Conservation (phyloP, 2,888 invertebrate genomes). For the Caenorhabditis angaria region DNA sequence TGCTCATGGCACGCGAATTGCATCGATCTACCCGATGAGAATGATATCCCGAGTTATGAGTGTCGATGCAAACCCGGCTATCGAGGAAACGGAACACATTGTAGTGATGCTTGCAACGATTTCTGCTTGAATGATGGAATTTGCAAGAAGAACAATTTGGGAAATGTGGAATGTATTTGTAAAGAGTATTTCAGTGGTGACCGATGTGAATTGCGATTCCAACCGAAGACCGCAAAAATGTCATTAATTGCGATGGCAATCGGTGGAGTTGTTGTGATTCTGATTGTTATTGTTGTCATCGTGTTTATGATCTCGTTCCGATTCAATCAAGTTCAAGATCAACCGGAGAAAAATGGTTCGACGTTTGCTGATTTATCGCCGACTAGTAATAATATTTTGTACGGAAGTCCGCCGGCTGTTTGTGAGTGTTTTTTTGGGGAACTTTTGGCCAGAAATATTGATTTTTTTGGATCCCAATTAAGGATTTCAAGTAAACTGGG, state of each 20-base stretch:
- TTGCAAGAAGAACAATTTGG: constrained; percentile 71
- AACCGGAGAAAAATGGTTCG: not conserved
- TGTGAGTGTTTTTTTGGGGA: constrained; percentile 22
- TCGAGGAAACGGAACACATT: constrained; percentile 78
- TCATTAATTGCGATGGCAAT: constrained; percentile 40
- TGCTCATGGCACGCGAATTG: constrained; percentile 72
- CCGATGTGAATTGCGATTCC: constrained; percentile 51
- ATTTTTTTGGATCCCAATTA: no score
- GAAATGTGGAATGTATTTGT: constrained; percentile 70
- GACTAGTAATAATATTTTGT: constrained; percentile 30
- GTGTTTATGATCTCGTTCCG: constrained; percentile 71
- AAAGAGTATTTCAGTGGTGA: constrained; percentile 70
- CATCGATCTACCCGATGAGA: constrained; percentile 70
- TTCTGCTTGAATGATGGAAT: constrained; percentile 72
- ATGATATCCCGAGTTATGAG: constrained; percentile 75
- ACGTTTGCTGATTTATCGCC: constrained; percentile 24
- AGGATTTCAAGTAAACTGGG: no score
- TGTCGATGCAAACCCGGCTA: constrained; percentile 93
- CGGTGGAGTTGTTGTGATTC: constrained; percentile 60
- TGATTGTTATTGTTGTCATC: constrained; percentile 65
- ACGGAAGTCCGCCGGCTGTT: constrained; percentile 33
- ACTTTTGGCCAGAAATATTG: no score
- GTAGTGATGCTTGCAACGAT: constrained; percentile 70
- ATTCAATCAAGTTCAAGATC: constrained; percentile 49
- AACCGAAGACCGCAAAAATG: constrained; percentile 58